These are phyloP conservation scores for Dynastes hyllus DNA, from an alignment of 2,888 invertebrate genomes.

Conservation along the genomic window DNA sequence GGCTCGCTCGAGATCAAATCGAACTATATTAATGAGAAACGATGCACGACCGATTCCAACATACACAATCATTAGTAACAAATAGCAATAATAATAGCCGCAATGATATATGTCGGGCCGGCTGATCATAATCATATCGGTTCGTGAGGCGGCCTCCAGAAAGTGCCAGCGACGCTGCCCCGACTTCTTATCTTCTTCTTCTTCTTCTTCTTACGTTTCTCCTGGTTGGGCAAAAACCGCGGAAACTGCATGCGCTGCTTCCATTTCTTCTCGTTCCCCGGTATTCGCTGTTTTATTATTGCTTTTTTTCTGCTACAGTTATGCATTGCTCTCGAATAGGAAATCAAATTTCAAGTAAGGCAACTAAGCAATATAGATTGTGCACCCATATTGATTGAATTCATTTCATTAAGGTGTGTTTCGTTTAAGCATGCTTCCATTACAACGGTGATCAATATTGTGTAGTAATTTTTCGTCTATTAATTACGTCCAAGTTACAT, in stretches of 20 bases:
- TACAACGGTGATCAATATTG: not conserved
- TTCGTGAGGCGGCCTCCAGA: slow-evolving; percentile 57
- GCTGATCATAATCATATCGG: slow-evolving; percentile 68
- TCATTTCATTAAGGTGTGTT: slow-evolving; percentile 23
- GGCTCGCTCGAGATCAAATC: slow-evolving; percentile 68
- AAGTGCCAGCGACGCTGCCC: slow-evolving; percentile 48
- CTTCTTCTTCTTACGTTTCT: slow-evolving; percentile 46
- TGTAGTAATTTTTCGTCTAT: not conserved
- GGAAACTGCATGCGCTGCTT: slow-evolving; percentile 54
- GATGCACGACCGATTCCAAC: slow-evolving; percentile 72
- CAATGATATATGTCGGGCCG: slow-evolving; percentile 71
- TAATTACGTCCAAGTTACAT: too few species aligned
- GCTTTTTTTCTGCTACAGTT: slow-evolving; percentile 34
- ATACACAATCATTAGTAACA: slow-evolving; percentile 72
- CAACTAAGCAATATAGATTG: slow-evolving; percentile 16
- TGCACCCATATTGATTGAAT: slow-evolving; percentile 24
- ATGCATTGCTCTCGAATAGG: slow-evolving; percentile 22
- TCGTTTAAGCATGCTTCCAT: not conserved
- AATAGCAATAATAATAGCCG: slow-evolving; percentile 71
- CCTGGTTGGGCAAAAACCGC: slow-evolving; percentile 49
- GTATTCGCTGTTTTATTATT: slow-evolving; percentile 23
- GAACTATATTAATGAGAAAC: slow-evolving; percentile 72
- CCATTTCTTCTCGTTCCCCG: slow-evolving; percentile 46
- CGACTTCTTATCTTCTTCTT: slow-evolving; percentile 51
- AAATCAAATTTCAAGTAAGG: slow-evolving; percentile 41